A percentile compares a stretch with the other conserved stretches of the same genome.
phyloP scores from a whole-genome alignment of 2,888 invertebrate genomes.

The Agriopis leucophaearia region DNA sequence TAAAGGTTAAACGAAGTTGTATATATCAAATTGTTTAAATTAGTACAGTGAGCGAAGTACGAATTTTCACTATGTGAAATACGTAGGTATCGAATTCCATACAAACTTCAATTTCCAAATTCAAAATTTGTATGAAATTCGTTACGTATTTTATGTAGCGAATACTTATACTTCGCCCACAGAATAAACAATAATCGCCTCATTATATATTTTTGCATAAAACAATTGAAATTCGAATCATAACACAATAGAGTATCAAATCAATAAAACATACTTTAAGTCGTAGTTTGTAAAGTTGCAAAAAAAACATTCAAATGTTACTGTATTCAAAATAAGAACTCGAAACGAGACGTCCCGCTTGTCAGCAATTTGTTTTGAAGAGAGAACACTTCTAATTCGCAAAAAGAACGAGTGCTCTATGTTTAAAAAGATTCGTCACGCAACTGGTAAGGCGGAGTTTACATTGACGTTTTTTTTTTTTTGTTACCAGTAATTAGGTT shows the following conservation, averaged over 20 bases:
- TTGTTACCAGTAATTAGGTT: too few species aligned
- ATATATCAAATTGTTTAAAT: too few species aligned
- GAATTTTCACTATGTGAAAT: too few species aligned
- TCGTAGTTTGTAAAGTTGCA: constrained; percentile 34
- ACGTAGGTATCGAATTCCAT: too few species aligned
- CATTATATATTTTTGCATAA: background rate
- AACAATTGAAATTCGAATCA: constrained; percentile 38
- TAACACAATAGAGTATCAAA: constrained; percentile 55
- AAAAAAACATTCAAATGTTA: constrained; percentile 40
- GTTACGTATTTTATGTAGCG: too few species aligned
- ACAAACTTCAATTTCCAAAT: too few species aligned
- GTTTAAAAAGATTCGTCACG: constrained; percentile 84
- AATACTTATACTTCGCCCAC: too few species aligned
- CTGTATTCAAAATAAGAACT: constrained; percentile 78
- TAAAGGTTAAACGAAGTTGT: too few species aligned
- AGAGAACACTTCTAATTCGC: constrained; percentile 85
- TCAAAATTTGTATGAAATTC: too few species aligned
- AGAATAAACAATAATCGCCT: too few species aligned
- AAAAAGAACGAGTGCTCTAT: constrained; percentile 82
- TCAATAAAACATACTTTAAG: constrained; percentile 46
- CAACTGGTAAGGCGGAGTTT: constrained; percentile 63
- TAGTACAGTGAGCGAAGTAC: too few species aligned
- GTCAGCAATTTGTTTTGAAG: constrained; percentile 86
- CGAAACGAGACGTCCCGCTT: constrained; percentile 77
- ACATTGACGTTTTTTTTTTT: constrained; percentile 30